Evolutionary conservation across 1,140 invertebrate species (phyloP).

Genomic region (Brachionus rubens): DNA sequence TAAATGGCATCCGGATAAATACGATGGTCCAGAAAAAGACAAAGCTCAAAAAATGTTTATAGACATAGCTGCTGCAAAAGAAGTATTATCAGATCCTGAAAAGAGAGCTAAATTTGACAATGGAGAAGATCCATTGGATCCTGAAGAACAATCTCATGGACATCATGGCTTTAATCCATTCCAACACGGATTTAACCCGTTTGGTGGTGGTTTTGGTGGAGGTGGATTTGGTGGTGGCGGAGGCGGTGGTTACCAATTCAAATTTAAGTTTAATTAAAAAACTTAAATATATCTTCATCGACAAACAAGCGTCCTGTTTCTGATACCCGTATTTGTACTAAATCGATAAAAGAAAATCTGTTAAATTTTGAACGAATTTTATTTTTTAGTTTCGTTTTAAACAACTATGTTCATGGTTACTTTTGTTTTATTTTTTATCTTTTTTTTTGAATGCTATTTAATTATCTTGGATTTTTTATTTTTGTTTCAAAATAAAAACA

Average conservation of each 20-base stretch:
- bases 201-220: conserved; percentile 63
- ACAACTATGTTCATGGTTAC: background rate
- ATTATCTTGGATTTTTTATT: no score
- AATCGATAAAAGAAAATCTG: background rate
- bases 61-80: conserved; percentile 97
- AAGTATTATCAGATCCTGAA: conserved; percentile 79
- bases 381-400: conserved; percentile 15
- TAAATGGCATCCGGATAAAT: conserved; percentile 98
- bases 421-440: conserved; percentile 4
- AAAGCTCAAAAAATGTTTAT: conserved; percentile 96
- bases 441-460: no score
- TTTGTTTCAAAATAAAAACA: no score
- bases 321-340: conserved; percentile 10
- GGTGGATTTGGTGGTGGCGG: conserved; percentile 50
- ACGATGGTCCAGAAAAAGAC: conserved; percentile 84
- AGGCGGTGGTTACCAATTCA: conserved; percentile 77
- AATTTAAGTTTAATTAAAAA: conserved; percentile 75
- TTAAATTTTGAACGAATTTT: conserved; percentile 32
- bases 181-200: conserved; percentile 71
- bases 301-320: background rate
- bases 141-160: conserved; percentile 68
- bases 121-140: conserved; percentile 94
- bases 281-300: no score
- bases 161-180: conserved; percentile 61
- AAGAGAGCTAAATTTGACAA: conserved; percentile 87